A percentile compares a stretch with the other conserved stretches of the same genome.
Conservation (phyloP, 2,888 invertebrate genomes). For the Therioaphis trifolii region DNA sequence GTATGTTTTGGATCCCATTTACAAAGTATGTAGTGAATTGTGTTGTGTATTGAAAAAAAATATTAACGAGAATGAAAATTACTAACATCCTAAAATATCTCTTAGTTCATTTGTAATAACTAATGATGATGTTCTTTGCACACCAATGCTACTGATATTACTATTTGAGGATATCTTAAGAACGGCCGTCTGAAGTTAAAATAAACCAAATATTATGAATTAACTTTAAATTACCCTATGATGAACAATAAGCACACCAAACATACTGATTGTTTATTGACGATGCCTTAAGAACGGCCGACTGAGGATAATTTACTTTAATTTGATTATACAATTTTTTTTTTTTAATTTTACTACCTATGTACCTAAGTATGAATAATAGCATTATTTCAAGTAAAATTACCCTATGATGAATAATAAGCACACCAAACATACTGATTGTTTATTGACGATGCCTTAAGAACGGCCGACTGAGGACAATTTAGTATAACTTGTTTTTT, state of each 20-base stretch:
- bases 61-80: neutral
- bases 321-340: neutral
- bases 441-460: constrained; percentile 1
- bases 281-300: constrained; percentile 26
- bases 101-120: constrained; percentile 9
- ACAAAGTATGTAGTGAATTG: constrained; percentile 78
- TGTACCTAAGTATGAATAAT: neutral
- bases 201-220: neutral
- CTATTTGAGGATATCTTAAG: constrained; percentile 53
- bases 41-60: too few relatives aligned
- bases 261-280: constrained; percentile 6
- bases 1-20: constrained; percentile 99
- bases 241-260: constrained; percentile 40
- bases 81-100: neutral
- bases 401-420: neutral
- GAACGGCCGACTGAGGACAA: constrained; percentile 53
- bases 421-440: neutral
- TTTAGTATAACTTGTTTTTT: too few relatives aligned
- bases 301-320: constrained; percentile 23
- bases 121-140: constrained; percentile 64
- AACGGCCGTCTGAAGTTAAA: constrained; percentile 61
- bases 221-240: neutral
- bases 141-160: constrained; percentile 64
- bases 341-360: neutral
- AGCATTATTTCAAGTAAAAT: neutral